Percentiles rank a stretch among this genome's conserved stretches.
These are phyloP conservation scores for Corapipo altera DNA, from an alignment of 2,113 vertebrate species.

Conservation along the genomic window DNA sequence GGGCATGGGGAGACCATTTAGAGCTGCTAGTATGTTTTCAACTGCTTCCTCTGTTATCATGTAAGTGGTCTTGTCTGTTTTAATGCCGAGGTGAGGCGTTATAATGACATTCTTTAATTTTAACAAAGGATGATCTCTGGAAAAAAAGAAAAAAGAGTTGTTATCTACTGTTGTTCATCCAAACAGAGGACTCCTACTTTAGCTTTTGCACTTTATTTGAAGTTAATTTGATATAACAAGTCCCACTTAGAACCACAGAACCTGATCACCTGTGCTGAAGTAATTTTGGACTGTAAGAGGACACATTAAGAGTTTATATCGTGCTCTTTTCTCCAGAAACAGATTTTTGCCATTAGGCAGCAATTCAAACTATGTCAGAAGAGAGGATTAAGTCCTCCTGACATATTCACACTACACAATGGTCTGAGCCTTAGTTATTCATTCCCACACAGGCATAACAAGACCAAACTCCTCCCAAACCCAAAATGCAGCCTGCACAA, in stretches of 20 bases:
- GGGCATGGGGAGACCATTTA: constrained; percentile 42
- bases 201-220: neutral
- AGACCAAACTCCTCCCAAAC: neutral
- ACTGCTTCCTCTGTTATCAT: constrained; percentile 50
- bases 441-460: neutral
- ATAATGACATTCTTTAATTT: constrained; percentile 60
- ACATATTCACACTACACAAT: neutral
- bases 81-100: constrained; percentile 59
- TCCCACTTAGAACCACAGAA: neutral
- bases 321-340: neutral
- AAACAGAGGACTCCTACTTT: neutral
- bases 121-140: constrained; percentile 63
- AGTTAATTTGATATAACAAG: neutral
- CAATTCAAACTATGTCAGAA: neutral
- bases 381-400: neutral
- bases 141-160: neutral
- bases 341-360: neutral
- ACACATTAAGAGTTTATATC: neutral
- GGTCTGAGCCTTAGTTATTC: neutral
- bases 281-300: neutral
- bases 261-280: neutral
- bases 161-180: neutral
- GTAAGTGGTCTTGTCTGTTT: constrained; percentile 15
- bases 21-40: constrained; percentile 52
- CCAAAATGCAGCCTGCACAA: neutral